Evolutionary conservation across 2,888 invertebrate species (phyloP), one percentile per base, ranked within the genome.

Genomic region (Holacanthella duospinosa): DNA sequence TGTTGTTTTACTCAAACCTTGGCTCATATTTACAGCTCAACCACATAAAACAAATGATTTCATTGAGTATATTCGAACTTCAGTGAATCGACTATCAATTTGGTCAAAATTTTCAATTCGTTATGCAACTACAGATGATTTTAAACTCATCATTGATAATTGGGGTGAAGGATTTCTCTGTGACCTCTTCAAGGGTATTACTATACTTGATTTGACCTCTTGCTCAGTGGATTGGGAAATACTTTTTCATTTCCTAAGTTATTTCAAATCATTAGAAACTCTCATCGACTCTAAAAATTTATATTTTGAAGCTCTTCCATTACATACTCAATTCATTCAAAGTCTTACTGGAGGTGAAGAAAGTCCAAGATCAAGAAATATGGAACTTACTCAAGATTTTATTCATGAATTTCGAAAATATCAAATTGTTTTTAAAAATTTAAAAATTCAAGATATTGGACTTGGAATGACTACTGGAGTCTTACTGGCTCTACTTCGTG

Each of bases 401-500:
- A 26, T 55, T 16, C 27, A n/a, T 6, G 28, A 26, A 55, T 55
- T 55, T 26, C 55, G 55, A 6, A 55, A 55, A n/a, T 55, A 55
- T 26, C 55, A 55, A 6, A 4, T 55, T 6, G 27, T 27, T 21
- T 55, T 55, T 6, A 55, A 55, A n/a, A 27, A 26, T 6, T n/a
- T 55, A 3, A 4, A n/a, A 25, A n/a, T 55, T n/a, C 6, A 12
- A 26, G 55, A 55, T 28, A 3, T 6, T n/a, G 55, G 55, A 12
- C 27, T 55, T 27, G 48, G 48, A 48, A 48, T 48, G 48, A 48
- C 12, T 4, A 48, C 48, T 48, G 48, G 48, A 21, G 21, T 48
- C 4, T 21, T 48, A 4, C 21, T 48, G 48, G 48, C 48, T 48
- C 48, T 48, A 4, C 48, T 48, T 21, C 48, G 48, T 9, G 48